A percentile compares a stretch with the other conserved stretches of the same genome.
These are phyloP conservation scores for Drosophila rhopaloa DNA, from an alignment of 1,140 invertebrate species.

Conservation along the genomic window DNA sequence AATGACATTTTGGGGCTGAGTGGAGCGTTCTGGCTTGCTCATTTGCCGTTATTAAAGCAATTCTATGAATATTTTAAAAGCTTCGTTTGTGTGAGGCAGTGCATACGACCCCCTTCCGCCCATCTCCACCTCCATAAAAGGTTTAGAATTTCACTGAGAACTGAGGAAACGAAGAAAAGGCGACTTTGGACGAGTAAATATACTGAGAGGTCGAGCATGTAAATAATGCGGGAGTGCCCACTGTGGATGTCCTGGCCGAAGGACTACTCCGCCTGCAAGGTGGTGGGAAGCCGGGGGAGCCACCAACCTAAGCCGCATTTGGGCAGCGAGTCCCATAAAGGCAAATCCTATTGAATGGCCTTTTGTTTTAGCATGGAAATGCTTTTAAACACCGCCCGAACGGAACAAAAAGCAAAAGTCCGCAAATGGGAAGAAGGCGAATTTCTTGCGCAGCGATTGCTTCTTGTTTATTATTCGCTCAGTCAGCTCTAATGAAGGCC, in stretches of 20 bases:
- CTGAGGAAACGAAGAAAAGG: slow-evolving; percentile 25
- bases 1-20: slow-evolving; percentile 39
- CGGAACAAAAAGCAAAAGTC: slow-evolving; percentile 47
- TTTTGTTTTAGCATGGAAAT: slow-evolving; percentile 69
- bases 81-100: slow-evolving; percentile 39
- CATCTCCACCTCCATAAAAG: slow-evolving; percentile 44
- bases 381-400: slow-evolving; percentile 64
- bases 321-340: slow-evolving; percentile 63
- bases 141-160: slow-evolving; percentile 68
- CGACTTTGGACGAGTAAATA: slow-evolving; percentile 58
- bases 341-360: slow-evolving; percentile 61
- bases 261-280: neutral
- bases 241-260: slow-evolving; percentile 19
- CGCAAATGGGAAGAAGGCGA: slow-evolving; percentile 8
- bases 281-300: neutral
- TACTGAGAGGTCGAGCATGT: slow-evolving; percentile 43
- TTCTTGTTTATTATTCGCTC: slow-evolving; percentile 55
- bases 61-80: slow-evolving; percentile 82
- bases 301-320: slow-evolving; percentile 66
- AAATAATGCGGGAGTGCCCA: slow-evolving; percentile 53
- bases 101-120: neutral
- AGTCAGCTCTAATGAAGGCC: slow-evolving; percentile 48
- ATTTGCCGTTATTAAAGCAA: slow-evolving; percentile 80
- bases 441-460: slow-evolving; percentile 29
- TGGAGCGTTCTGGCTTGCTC: slow-evolving; percentile 48